Evolutionary conservation across 2,797 vertebrate genomes (phyloP), one percentile per base, ranked within the genome.

Genomic region (Parauchenoglanis ngamensis): DNA sequence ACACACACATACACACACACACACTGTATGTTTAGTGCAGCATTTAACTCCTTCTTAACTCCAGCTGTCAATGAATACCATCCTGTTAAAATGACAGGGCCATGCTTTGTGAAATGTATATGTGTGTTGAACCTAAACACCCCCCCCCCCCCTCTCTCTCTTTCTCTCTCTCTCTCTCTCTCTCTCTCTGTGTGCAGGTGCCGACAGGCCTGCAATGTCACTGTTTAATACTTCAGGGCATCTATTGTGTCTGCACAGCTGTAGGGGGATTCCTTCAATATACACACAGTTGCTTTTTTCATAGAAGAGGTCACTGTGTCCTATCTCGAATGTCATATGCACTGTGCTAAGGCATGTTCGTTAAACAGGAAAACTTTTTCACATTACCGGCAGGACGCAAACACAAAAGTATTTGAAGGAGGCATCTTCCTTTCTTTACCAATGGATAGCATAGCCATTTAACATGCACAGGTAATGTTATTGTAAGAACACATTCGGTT

Each of bases 111-210:
- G 56, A 54, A 84, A 6, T 59, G 54, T 78, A 28, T 75, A 46
- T 25, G 67, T 46, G 72, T 49, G 44, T 49, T 17, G 21, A 19
- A 21, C 68, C 68, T 21, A 40, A 40, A 35, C 49, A 49, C 49
- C 49, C 10, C 35, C 35, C 35, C 35, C 35, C 13, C 13, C 65
- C 13, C 28, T 72, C 35, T 40, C 68, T 44, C 19, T 35, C 65
- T 68, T 31, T 40, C 6, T 73, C 23, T 52, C 11, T 75, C 73
- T 76, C 73, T 49, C 72, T 76, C 73, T 76, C 73, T 76, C 11
- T 82, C 68, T 59, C 65, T 72, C 67, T 63, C 63, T 52, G 57
- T 87, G 46, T 85, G 73, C 85, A 83, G 46, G 67, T 89, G 67
- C 63, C 15, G 28, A 79, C 68, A 80, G 56, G 70, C 59, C 28